phyloP scores from a whole-genome alignment of 1,140 invertebrate species.

The Drosophila bocki region DNA sequence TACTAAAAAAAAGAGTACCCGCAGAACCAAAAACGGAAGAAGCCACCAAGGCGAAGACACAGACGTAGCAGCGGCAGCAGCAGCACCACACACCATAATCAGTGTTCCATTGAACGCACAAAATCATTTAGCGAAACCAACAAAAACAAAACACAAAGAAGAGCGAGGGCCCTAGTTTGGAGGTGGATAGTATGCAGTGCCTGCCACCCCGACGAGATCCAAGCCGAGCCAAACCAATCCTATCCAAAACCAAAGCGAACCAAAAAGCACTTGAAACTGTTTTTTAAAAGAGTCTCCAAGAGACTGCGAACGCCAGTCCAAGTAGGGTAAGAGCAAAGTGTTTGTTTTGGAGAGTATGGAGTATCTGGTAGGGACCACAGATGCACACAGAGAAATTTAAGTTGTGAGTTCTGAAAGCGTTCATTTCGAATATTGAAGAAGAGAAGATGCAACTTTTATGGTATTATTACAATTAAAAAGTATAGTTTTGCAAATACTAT shows the following conservation, averaged over 20 bases:
- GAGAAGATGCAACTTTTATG: background rate
- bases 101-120: constrained; percentile 85
- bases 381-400: constrained; percentile 1
- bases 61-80: constrained; percentile 47
- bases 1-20: constrained; percentile 18
- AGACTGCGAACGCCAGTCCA: constrained; percentile 47
- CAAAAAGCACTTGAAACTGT: constrained; percentile 76
- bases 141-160: constrained; percentile 61
- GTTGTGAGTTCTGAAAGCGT: background rate
- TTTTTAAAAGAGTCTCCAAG: constrained; percentile 59
- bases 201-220: constrained; percentile 55
- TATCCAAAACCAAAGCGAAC: constrained; percentile 34
- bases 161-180: constrained; percentile 46
- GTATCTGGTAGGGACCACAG: constrained; percentile 30
- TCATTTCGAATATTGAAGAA: background rate
- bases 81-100: constrained; percentile 79
- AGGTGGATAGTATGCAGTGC: constrained; percentile 34
- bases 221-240: constrained; percentile 47
- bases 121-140: constrained; percentile 85
- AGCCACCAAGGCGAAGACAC: constrained; percentile 41
- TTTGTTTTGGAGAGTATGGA: constrained; percentile 69
- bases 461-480: background rate
- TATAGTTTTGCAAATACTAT: background rate
- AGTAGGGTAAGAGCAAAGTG: constrained; percentile 73
- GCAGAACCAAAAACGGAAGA: constrained; percentile 70